Base-by-base conservation (phyloP, 1,140 invertebrate genomes). In the Adoxophyes honmai region DNA sequence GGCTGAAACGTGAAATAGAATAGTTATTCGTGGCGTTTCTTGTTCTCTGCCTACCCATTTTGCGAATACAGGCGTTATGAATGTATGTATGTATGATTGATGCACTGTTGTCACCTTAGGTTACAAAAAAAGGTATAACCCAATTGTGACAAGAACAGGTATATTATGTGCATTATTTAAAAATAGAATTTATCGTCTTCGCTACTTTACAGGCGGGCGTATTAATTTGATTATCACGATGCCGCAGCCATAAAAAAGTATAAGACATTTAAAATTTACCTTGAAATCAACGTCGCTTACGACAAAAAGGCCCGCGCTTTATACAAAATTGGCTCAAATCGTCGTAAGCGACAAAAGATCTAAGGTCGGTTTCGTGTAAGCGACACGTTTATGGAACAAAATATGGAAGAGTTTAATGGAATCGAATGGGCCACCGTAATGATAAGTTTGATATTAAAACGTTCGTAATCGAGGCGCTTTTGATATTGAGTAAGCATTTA, bases 131-230 rank as follows among this genome's bases (percentile, higher is more conserved):
- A n/a, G n/a, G n/a, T n/a, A n/a, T n/a, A n/a, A n/a, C n/a, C n/a
- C n/a, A n/a, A 28, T 28, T 28, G 21, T 28, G 21, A 3, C 21
- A 28, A 28, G 6, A 3, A 3, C 21, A 3, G 2, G 2, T 28
- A 28, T 3, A n/a, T n/a, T n/a, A 6, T 28, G 21, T 28, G 21
- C 6, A 3, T 28, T 28, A 6, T 28, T 28, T 28, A 28, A 28
- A 28, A 28, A 28, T 28, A 28, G 21, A 28, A 28, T 28, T 28
- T 28, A 28, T 28, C 21, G 21, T 3, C 21, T 28, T 6, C 6
- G 42, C 42, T 48, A 48, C 42, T 48, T 13, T 28, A 48, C 21
- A 48, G 21, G 42, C 11, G 42, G 21, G 16, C 42, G 42, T 48
- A 21, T 48, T 48, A 48, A 48, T 48, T 28, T 48, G 16, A 16